Evolutionary conservation across 2,113 vertebrate species (phyloP), one percentile per base, ranked within the genome.

Genomic region (Ailuropoda melanoleuca): DNA sequence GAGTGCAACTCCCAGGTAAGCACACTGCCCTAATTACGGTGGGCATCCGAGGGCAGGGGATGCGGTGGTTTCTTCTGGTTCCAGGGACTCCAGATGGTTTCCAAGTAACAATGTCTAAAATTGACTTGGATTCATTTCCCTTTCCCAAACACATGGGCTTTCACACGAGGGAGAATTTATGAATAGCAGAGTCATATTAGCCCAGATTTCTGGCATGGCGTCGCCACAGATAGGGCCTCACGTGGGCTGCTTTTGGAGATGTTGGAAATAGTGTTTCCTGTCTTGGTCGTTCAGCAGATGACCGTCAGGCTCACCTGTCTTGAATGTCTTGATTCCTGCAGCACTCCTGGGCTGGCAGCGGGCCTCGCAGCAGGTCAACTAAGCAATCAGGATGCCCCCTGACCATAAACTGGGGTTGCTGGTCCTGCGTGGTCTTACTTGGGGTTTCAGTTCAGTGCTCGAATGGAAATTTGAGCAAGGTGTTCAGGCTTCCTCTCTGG

Each of bases 21-120:
- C 96, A 97, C 23, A 95, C 97, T 97, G 93, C 93, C 97, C 95
- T 92, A 72, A 93, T 96, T 97, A 77, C 12, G 23, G 39, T 98
- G 97, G 97, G 90, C 96, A 92, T 92, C 60, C 66, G 92, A 97
- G 96, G 92, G 96, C 97, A 97, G 84, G 62, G 50, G 56, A 43
- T 90, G 78, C 19, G 0, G n/a, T 55, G 72, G 85, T 66, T 94
- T 92, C 92, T 92, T 31, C 26, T 19, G 72, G 60, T 97, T 94
- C 80, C 83, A 96, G 87, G 94, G 90, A 97, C 90, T 96, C 95
- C 97, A 97, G 97, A 98, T 98, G 98, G 98, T 96, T 97, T 97
- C 96, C 86, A 97, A 97, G 96, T 93, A 95, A 90, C 97, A 92
- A 64, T 95, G 64, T 97, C 96, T 98, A 97, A 98, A 98, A 98